phyloP scores from a whole-genome alignment of 1,140 invertebrate species.

The Nebria ingens region DNA sequence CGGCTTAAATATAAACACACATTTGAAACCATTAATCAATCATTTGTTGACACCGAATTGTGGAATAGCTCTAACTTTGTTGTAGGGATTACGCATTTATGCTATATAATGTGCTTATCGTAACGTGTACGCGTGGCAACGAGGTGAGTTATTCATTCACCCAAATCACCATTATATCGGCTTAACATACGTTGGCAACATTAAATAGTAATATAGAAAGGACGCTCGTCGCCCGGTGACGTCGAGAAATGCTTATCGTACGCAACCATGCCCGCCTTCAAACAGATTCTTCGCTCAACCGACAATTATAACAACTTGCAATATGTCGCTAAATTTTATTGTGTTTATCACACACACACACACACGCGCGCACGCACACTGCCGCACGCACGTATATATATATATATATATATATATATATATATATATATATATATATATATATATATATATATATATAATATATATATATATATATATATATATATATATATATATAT shows the following conservation, averaged over 20 bases:
- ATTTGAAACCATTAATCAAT: too few relatives aligned
- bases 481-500: too few relatives aligned
- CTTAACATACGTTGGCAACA: slow-evolving; percentile 6
- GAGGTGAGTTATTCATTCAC: background rate
- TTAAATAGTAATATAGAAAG: background rate
- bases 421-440: too few relatives aligned
- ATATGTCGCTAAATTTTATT: slow-evolving; percentile 7
- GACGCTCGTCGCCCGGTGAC: background rate
- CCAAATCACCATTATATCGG: slow-evolving; percentile 8
- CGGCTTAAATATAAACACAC: too few relatives aligned
- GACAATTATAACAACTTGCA: slow-evolving; percentile 8
- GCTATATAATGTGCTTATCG: too few relatives aligned
- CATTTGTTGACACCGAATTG: too few relatives aligned
- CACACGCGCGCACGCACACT: background rate
- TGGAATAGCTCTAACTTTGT: too few relatives aligned
- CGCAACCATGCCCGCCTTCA: background rate
- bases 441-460: too few relatives aligned
- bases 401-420: too few relatives aligned
- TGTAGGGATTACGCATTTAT: too few relatives aligned
- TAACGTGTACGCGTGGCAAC: too few relatives aligned
- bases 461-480: too few relatives aligned
- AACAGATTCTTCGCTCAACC: slow-evolving; percentile 3
- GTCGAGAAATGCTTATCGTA: background rate
- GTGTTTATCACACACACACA: background rate
- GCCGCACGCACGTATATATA: background rate